Conservation (phyloP, 2,113 vertebrate genomes). For the Myotis brandtii region DNA sequence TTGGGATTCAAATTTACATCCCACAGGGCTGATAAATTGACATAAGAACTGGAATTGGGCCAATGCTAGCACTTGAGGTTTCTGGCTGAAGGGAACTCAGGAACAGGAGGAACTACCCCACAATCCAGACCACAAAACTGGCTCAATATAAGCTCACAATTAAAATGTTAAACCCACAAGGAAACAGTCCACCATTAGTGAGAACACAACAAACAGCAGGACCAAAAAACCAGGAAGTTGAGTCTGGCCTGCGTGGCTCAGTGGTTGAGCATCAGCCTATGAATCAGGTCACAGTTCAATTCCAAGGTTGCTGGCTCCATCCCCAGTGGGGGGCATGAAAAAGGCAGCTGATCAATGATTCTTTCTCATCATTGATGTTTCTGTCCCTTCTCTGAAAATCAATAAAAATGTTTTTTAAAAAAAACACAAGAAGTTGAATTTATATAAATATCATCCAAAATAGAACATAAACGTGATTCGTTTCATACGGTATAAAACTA, state of each 20-base stretch:
- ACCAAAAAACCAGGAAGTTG: background rate
- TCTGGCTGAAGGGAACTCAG: background rate
- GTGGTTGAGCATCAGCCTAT: too few relatives aligned
- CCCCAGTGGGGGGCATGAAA: too few relatives aligned
- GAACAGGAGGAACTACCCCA: background rate
- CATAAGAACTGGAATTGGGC: background rate
- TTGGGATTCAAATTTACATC: background rate
- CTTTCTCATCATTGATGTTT: too few relatives aligned
- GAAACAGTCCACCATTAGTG: background rate
- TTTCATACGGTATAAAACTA: background rate
- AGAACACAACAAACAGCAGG: background rate
- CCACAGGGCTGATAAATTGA: background rate
- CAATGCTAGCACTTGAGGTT: slow-evolving; percentile 6
- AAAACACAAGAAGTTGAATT: background rate
- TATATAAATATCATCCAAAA: background rate
- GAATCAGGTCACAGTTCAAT: too few relatives aligned
- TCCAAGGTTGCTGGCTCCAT: too few relatives aligned
- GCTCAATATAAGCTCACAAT: slow-evolving; percentile 3
- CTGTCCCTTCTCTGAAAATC: too few relatives aligned
- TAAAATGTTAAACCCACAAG: background rate
- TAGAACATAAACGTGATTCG: background rate
- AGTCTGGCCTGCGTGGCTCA: too few relatives aligned
- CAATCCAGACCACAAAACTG: background rate
- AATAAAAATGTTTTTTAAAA: too few relatives aligned
- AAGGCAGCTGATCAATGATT: too few relatives aligned